Evolutionary conservation across 2,113 vertebrate species (phyloP), one percentile per base, ranked within the genome.

Genomic region (Saimiri boliviensis): DNA sequence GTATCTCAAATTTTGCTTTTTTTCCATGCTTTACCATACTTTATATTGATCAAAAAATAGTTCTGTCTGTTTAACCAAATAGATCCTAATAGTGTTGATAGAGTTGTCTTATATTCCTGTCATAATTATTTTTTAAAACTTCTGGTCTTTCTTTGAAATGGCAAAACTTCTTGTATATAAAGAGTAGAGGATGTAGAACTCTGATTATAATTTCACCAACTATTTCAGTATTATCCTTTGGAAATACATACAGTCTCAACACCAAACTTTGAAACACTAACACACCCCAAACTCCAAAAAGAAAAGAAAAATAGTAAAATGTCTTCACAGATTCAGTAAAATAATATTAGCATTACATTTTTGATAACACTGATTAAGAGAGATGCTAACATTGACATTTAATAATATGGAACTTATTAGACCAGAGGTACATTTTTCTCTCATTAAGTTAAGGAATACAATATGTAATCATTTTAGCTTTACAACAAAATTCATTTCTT

Each of bases 401-500:
- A 95, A 93, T 49, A 96, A 71, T 85, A 60, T 84, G 35, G 86
- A 89, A 49, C 66, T 76, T 82, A 70, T 95, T 93, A 89, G 71
- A 88, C 45, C 11, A 68, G 40, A 90, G 45, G 7, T 81, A 49
- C 77, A 95, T 86, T 47, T 94, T 42, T 92, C 92, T 97, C 32
- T 84, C 97, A 94, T 97, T 92, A 96, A 86, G 30, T 52, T 88
- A 95, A 32, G 35, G 7, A 40, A 54, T 70, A 90, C 60, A 70
- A 25, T 93, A 86, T 63, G 14, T 12, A 93, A 66, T 87, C 52
- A 86, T 84, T 97, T 87, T 45, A 89, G 23, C 27, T 87, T 42
- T 21, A 86, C 35, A 94, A 86, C 10, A 23, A 86, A 94, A 94
- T 96, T 35, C n/a, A 76, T 80, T 86, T 96, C 42, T 97, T 94